Base-by-base conservation (phyloP, 2,797 vertebrate genomes). In the Parotocinclus haroldoi region DNA sequence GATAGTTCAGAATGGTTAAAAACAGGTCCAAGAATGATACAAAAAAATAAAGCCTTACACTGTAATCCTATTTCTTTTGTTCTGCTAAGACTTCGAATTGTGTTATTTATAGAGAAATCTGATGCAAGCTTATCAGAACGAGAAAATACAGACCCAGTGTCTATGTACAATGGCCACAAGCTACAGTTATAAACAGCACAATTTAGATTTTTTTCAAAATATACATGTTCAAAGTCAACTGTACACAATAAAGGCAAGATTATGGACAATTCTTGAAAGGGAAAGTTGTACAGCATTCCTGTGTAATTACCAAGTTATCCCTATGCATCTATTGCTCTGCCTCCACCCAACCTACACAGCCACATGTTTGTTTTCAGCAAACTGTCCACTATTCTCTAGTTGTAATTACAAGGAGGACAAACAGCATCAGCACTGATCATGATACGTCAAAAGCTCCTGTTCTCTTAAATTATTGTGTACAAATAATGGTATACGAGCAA, bases 331-430 rank as follows among this genome's bases (percentile, higher is more conserved):
- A 56, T 14, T 60, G 48, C 38, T 18, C 18, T 36, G 37, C 49
- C 58, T 45, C 17, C 46, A 56, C 37, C 13, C 49, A 58, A 27
- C 48, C 58, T 53, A 68, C 68, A 44, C 61, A 62, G 60, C 46
- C 38, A 53, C 61, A 68, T 63, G 62, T 58, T 57, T 39, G 51
- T 67, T 59, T 46, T 67, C 58, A 39, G 66, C 42, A 68, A 48
- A 48, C 48, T 59, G 66, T 71, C 67, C 64, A 58, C 53, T 27
- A 58, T 66, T 49, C 50, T 57, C 51, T 7, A 51, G 57, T 42
- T 74, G 63, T 72, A 74, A 65, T 50, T 69, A 69, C 52, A 19
- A 6, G 14, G 13, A 63, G 50, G 42, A 61, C 16, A 66, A 37
- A 46, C 39, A 16, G 42, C 17, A 40, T 12, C 48, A 36, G 51